These are phyloP conservation scores for Piezodorus guildinii DNA, from an alignment of 1,140 invertebrate genomes.

Conservation along the genomic window DNA sequence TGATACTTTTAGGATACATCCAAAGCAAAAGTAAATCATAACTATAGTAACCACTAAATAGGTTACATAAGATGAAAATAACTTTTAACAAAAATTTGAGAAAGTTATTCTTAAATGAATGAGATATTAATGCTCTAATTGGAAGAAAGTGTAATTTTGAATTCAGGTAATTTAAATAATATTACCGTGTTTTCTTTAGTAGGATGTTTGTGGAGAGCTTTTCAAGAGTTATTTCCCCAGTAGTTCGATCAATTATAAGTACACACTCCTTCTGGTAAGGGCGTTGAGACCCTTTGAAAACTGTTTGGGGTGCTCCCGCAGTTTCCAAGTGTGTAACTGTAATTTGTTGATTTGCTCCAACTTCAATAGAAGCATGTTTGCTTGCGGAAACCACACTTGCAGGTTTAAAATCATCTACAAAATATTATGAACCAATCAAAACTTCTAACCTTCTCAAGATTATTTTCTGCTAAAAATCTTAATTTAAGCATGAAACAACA, in stretches of 20 bases:
- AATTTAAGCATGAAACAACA: no score
- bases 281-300: constrained; percentile 86
- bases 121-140: neutral
- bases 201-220: constrained; percentile 80
- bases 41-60: no score
- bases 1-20: no score
- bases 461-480: neutral
- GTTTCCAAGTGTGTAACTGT: constrained; percentile 88
- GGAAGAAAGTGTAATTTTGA: neutral
- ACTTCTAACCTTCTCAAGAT: neutral
- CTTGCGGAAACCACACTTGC: constrained; percentile 79
- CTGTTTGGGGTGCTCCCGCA: constrained; percentile 67
- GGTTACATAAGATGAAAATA: no score
- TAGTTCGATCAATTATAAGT: constrained; percentile 80
- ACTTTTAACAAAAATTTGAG: no score
- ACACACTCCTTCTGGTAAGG: constrained; percentile 90
- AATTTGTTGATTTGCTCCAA: constrained; percentile 75
- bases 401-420: constrained; percentile 90
- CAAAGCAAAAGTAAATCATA: no score
- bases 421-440: neutral
- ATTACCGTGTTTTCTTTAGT: constrained; percentile 81
- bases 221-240: constrained; percentile 86
- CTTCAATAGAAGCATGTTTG: constrained; percentile 78
- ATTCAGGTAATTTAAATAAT: neutral
- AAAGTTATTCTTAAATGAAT: no score